Percentiles rank a stretch among this genome's conserved stretches.
Conservation (phyloP, 2,888 invertebrate genomes). For the Coronaproctus castanopsis region DNA sequence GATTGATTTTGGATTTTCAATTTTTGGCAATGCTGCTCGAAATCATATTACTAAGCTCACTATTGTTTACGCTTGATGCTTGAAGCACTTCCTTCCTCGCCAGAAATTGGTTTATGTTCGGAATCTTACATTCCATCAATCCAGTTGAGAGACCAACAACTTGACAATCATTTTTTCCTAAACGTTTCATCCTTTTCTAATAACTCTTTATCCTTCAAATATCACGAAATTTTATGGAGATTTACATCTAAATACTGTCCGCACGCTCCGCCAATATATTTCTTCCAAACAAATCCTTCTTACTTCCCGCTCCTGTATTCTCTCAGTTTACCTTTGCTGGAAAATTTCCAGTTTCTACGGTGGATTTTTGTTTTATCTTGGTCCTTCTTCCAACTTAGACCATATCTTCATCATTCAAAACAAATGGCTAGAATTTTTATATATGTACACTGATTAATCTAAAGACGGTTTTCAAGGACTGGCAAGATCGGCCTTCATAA, state of each 20-base stretch:
- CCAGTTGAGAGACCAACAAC: neutral
- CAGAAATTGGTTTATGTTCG: neutral
- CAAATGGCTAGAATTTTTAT: neutral
- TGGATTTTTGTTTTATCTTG: neutral
- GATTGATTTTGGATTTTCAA: neutral
- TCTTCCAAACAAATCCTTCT: no score
- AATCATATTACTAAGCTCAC: neutral
- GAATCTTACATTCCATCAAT: neutral
- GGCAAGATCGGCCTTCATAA: neutral
- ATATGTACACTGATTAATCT: neutral
- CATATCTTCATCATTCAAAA: neutral
- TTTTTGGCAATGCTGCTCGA: neutral
- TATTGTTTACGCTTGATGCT: neutral
- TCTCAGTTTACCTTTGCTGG: neutral
- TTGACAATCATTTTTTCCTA: neutral
- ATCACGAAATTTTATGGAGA: neutral
- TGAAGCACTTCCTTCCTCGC: neutral
- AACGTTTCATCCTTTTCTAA: neutral
- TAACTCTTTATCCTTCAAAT: neutral
- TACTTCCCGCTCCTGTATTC: neutral
- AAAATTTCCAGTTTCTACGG: neutral
- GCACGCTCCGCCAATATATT: no score
- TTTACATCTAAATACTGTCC: neutral
- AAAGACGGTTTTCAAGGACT: neutral
- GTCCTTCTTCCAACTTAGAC: neutral